These are phyloP conservation scores for Cylas formicarius DNA, from an alignment of 1,140 invertebrate genomes.

Conservation along the genomic window DNA sequence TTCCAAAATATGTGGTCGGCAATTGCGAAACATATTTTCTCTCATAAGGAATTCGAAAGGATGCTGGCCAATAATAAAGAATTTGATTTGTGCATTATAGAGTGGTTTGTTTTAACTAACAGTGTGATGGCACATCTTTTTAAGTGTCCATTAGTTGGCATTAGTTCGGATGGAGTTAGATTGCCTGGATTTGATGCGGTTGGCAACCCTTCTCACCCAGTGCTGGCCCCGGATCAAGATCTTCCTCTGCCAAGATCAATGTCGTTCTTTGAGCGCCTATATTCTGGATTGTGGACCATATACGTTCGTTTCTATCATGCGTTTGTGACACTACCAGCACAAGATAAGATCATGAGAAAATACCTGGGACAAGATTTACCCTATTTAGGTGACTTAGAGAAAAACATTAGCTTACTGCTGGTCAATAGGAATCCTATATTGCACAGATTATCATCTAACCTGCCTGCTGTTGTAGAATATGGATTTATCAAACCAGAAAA, in stretches of 20 bases:
- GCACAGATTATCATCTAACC: constrained; percentile 24
- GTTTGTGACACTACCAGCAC: constrained; percentile 11
- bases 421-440: constrained; percentile 23
- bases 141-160: constrained; percentile 33
- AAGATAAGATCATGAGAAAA: constrained; percentile 38
- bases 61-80: constrained; percentile 19
- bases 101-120: constrained; percentile 24
- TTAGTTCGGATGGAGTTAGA: constrained; percentile 24
- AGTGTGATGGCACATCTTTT: constrained; percentile 25
- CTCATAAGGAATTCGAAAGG: constrained; percentile 13
- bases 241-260: constrained; percentile 33
- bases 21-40: constrained; percentile 10
- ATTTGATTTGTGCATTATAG: constrained; percentile 26
- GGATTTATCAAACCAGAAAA: constrained; percentile 42
- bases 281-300: constrained; percentile 23
- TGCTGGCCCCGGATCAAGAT: constrained; percentile 42
- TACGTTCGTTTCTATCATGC: constrained; percentile 13
- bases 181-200: constrained; percentile 18
- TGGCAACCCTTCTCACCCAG: constrained; percentile 39
- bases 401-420: constrained; percentile 22
- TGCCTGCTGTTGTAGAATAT: constrained; percentile 22
- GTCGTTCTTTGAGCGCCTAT: constrained; percentile 41
- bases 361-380: constrained; percentile 41
- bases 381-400: constrained; percentile 24
- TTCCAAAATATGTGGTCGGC: background rate